These are phyloP conservation scores for Thunnus thynnus DNA, from an alignment of 2,113 vertebrate genomes.

Conservation along the genomic window DNA sequence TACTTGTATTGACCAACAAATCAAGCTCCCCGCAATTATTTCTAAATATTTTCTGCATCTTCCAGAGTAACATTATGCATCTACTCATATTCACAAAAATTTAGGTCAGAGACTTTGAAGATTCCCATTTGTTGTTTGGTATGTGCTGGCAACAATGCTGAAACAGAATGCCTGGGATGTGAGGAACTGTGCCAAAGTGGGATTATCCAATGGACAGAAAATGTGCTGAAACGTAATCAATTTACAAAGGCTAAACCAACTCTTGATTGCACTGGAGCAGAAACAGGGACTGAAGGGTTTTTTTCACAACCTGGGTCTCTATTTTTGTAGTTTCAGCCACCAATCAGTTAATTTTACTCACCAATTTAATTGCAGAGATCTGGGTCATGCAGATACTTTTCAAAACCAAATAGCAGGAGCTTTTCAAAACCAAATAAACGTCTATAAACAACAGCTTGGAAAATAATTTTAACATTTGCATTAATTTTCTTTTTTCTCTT, in stretches of 20 bases:
- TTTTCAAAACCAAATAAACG: neutral
- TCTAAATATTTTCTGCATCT: slow-evolving; percentile 37
- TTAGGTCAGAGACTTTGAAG: slow-evolving; percentile 66
- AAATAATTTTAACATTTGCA: neutral
- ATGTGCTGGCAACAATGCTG: slow-evolving; percentile 60
- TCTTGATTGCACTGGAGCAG: slow-evolving; percentile 5
- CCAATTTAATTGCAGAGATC: slow-evolving; percentile 13
- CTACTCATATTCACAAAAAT: slow-evolving; percentile 55
- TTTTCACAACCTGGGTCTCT: slow-evolving; percentile 1
- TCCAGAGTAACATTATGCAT: slow-evolving; percentile 36
- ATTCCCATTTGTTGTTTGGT: slow-evolving; percentile 60
- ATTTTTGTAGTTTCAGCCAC: slow-evolving; percentile 20
- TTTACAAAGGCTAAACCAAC: slow-evolving; percentile 48
- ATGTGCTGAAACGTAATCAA: slow-evolving; percentile 63
- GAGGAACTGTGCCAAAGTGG: slow-evolving; percentile 61
- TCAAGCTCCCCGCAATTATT: slow-evolving; percentile 50
- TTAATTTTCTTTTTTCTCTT: neutral
- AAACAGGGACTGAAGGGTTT: neutral
- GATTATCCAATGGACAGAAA: slow-evolving; percentile 67
- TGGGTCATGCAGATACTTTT: slow-evolving; percentile 9
- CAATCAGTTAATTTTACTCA: slow-evolving; percentile 26
- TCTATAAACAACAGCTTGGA: neutral
- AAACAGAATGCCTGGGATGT: slow-evolving; percentile 62
- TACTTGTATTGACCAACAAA: slow-evolving; percentile 71
- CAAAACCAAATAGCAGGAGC: neutral